Percentiles rank a stretch among this genome's conserved stretches.
Conservation (phyloP, 1,140 invertebrate genomes). For the Bombus sibiricus region DNA sequence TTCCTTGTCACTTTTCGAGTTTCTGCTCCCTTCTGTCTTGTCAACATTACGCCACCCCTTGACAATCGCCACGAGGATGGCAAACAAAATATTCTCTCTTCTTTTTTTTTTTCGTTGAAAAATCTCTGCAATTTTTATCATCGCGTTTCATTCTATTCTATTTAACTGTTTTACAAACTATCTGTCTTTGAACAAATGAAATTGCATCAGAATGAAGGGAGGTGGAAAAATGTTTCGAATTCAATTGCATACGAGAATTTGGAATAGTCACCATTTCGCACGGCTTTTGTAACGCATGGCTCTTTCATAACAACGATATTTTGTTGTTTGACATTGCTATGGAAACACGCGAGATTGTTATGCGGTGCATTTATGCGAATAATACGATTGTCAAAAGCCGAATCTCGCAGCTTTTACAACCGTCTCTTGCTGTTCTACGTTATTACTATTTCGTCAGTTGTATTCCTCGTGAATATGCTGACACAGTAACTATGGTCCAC, state of each 20-base stretch:
- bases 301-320: constrained; percentile 3
- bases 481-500: background rate
- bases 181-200: background rate
- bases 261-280: background rate
- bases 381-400: constrained; percentile 18
- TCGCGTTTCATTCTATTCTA: background rate
- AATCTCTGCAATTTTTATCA: background rate
- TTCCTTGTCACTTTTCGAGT: constrained; percentile 71
- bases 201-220: background rate
- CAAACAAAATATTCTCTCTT: background rate
- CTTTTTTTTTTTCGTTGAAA: too few relatives aligned
- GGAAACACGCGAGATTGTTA: background rate
- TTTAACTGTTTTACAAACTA: background rate
- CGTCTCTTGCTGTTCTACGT: background rate
- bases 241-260: background rate
- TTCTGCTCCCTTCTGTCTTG: background rate
- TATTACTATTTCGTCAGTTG: constrained; percentile 32
- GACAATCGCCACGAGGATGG: background rate
- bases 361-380: background rate
- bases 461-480: constrained; percentile 20
- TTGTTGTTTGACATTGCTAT: background rate
- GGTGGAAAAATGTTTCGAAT: background rate
- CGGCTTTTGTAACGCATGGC: too few relatives aligned
- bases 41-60: background rate
- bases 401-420: constrained; percentile 4